These are phyloP conservation scores for Microcaecilia unicolor DNA, from an alignment of 2,797 vertebrate species.

Conservation along the genomic window DNA sequence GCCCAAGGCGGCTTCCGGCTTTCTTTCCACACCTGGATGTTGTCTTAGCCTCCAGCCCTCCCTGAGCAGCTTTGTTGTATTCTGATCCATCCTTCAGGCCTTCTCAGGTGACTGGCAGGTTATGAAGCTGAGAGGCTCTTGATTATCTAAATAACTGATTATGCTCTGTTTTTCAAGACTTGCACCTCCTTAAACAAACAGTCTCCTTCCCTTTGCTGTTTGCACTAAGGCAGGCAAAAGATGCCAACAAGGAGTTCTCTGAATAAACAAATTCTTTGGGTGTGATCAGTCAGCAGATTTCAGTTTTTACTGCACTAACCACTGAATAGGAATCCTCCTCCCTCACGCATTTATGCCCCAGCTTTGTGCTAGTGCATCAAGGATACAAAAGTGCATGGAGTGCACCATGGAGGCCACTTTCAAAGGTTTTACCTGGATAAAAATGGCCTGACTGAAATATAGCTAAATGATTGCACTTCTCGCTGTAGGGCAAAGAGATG, in stretches of 20 bases:
- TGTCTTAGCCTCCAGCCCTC: no score
- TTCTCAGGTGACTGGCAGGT: not conserved
- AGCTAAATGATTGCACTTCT: no score
- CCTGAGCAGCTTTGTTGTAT: not conserved
- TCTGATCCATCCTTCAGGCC: not conserved
- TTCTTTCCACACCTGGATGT: not conserved
- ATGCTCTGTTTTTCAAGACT: constrained; percentile 10
- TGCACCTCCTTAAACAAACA: constrained; percentile 6
- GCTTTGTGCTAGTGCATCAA: no score
- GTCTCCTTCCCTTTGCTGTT: not conserved
- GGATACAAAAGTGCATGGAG: no score
- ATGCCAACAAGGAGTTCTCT: not conserved
- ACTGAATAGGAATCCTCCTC: not conserved
- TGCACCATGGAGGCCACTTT: no score
- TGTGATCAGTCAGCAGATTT: not conserved
- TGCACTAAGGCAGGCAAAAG: not conserved
- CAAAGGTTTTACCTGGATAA: no score
- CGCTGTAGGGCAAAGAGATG: no score
- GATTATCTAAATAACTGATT: not conserved
- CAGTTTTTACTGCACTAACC: not conserved
- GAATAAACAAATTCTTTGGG: constrained; percentile 2
- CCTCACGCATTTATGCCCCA: not conserved
- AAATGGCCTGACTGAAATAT: no score
- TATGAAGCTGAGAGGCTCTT: not conserved
- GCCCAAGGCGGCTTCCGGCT: no score